Conservation (phyloP, 2,888 invertebrate species). For the Erebia ligea region DNA sequence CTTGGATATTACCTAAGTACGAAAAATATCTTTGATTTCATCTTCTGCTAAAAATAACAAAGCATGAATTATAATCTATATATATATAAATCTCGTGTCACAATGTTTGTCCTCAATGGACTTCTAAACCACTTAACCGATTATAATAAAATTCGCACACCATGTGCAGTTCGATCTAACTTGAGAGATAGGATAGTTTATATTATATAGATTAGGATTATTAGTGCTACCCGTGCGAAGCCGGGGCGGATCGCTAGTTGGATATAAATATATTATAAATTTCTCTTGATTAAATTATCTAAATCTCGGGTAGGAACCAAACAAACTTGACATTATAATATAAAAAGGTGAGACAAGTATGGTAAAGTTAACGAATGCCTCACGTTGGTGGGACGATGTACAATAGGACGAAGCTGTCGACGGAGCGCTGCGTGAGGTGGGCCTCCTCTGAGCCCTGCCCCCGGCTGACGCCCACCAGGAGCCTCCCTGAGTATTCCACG, state of each 20-base stretch:
- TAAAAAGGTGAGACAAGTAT: neutral
- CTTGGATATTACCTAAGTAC: conserved; percentile 3
- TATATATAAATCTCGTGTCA: no score
- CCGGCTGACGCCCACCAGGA: conserved; percentile 39
- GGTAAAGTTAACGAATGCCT: conserved; percentile 25
- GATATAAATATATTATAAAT: neutral
- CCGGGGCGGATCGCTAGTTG: no score
- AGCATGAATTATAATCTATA: neutral
- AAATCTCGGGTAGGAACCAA: neutral
- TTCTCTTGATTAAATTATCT: neutral
- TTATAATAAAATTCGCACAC: no score
- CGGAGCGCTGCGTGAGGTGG: conserved; percentile 96
- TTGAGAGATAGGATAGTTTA: no score
- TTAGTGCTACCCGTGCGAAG: no score
- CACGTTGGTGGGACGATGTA: conserved; percentile 44
- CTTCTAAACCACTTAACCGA: no score
- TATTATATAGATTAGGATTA: no score
- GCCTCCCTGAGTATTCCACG: conserved; percentile 26
- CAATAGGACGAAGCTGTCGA: conserved; percentile 95
- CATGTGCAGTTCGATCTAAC: no score
- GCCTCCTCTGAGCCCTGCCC: conserved; percentile 87
- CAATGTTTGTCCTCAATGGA: no score
- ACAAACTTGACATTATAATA: neutral
- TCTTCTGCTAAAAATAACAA: neutral
- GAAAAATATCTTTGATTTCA: neutral